These are phyloP conservation scores for Amphipyra berbera DNA, from an alignment of 2,888 invertebrate genomes.

Conservation along the genomic window DNA sequence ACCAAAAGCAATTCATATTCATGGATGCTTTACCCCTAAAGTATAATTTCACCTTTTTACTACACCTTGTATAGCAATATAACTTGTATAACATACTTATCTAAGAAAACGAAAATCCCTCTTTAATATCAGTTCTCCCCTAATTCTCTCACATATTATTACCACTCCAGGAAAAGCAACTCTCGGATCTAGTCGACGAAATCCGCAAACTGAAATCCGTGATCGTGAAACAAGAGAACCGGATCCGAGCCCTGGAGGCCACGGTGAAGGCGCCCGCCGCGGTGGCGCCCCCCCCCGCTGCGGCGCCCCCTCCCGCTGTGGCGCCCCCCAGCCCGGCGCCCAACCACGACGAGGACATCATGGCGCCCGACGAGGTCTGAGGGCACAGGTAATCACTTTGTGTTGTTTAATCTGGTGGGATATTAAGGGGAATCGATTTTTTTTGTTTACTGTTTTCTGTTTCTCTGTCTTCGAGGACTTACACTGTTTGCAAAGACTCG, in stretches of 20 bases:
- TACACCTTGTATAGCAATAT: no score
- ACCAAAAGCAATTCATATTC: no score
- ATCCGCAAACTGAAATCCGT: slow-evolving; percentile 98
- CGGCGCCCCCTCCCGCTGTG: slow-evolving; percentile 73
- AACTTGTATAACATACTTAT: no score
- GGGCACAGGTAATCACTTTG: slow-evolving; percentile 19
- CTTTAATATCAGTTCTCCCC: neutral
- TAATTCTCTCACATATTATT: neutral
- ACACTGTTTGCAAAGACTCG: no score
- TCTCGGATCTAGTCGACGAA: slow-evolving; percentile 96
- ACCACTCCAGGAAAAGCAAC: slow-evolving; percentile 91
- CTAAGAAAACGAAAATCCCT: neutral
- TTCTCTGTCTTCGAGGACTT: no score
- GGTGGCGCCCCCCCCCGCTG: slow-evolving; percentile 59
- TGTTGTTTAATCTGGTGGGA: slow-evolving; percentile 49
- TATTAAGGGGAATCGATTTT: neutral
- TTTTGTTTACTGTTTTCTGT: no score
- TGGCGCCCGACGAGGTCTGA: slow-evolving; percentile 91
- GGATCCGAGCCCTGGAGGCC: slow-evolving; percentile 94
- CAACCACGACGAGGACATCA: slow-evolving; percentile 78
- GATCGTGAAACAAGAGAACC: slow-evolving; percentile 97
- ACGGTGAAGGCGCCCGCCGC: slow-evolving; percentile 70
- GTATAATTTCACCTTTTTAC: no score
- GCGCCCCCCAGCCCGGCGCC: slow-evolving; percentile 66
- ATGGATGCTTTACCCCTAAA: no score